Conservation (phyloP, 2,113 vertebrate genomes). For the Thryonomys swinderianus region DNA sequence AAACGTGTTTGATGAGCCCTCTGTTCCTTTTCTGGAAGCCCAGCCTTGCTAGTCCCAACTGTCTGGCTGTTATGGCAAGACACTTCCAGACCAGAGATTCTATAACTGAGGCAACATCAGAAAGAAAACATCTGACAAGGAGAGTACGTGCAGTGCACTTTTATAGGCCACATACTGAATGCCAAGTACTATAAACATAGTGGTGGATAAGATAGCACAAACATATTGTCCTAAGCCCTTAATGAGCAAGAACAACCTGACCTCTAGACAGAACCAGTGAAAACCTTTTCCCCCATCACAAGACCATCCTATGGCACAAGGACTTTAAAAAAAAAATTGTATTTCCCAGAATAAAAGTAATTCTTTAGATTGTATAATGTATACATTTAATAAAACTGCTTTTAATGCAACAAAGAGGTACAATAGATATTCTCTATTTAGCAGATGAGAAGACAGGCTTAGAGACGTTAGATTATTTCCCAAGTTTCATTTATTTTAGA, state of each 20-base stretch:
- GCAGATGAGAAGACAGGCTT: background rate
- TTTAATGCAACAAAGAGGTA: background rate
- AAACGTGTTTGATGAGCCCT: background rate
- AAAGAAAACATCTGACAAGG: background rate
- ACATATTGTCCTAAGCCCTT: background rate
- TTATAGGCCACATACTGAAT: background rate
- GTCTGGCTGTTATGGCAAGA: background rate
- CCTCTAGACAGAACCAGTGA: background rate
- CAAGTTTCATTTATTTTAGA: background rate
- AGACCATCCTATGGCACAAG: background rate
- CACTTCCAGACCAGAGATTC: background rate
- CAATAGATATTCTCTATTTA: background rate
- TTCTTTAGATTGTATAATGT: background rate
- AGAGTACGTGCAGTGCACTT: background rate
- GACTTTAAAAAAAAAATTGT: background rate
- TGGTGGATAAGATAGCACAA: background rate
- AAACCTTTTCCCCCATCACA: background rate
- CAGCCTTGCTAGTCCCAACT: background rate
- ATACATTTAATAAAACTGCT: background rate
- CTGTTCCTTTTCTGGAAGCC: background rate
- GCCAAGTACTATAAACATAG: background rate
- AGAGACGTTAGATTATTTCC: conserved; percentile 8
- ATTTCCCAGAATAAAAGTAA: conserved; percentile 29
- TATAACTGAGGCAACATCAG: background rate
- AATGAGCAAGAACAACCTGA: background rate